Evolutionary conservation across 2,797 vertebrate species (phyloP).

Genomic region (Epinephelus malabaricus): DNA sequence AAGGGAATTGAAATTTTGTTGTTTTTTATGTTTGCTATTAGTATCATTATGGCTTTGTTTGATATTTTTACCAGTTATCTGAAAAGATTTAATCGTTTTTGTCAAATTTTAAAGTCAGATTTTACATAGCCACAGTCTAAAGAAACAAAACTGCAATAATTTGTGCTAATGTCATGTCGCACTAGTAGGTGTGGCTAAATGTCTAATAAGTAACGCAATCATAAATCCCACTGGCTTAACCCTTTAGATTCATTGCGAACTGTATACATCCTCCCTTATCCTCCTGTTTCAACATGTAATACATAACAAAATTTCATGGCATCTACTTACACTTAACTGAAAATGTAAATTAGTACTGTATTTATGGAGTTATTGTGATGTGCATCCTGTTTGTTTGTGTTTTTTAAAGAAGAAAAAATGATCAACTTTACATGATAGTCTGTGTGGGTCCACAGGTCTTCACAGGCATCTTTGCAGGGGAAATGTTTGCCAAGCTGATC

Average conservation of each 20-base stretch:
- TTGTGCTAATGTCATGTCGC: not conserved
- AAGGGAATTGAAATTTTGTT: not conserved
- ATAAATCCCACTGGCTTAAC: not conserved
- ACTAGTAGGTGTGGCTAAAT: not conserved
- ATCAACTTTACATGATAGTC: not conserved
- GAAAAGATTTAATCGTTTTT: not conserved
- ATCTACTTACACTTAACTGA: not conserved
- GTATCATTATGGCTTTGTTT: not conserved
- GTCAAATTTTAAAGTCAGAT: not conserved
- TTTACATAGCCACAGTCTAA: not conserved
- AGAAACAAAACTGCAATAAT: not conserved
- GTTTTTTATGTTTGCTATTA: not conserved
- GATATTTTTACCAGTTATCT: not conserved
- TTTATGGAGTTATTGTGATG: not conserved
- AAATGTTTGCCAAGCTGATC: constrained; percentile 98
- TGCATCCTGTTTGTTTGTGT: not conserved
- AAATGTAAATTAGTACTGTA: not conserved
- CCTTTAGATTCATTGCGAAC: not conserved
- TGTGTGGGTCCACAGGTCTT: constrained; percentile 89
- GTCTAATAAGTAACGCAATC: not conserved
- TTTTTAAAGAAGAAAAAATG: not conserved
- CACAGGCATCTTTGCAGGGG: constrained; percentile 98
- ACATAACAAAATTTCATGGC: not conserved
- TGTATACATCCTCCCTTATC: not conserved
- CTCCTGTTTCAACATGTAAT: not conserved